Percentiles rank a stretch among this genome's conserved stretches.
Conservation (phyloP, 2,797 vertebrate species). For the Trachops cirrhosus region DNA sequence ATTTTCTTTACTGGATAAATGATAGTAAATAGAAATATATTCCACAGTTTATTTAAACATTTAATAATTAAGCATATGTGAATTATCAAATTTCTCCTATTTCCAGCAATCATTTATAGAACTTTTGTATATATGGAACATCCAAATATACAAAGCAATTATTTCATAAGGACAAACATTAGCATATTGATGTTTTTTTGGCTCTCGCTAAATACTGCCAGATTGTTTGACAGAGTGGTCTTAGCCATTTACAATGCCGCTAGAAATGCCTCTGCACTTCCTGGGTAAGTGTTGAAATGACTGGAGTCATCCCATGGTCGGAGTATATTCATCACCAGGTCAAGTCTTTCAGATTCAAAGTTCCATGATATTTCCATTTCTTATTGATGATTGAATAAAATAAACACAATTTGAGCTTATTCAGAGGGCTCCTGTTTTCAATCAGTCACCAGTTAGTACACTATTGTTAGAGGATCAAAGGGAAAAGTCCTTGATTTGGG, state of each 20-base stretch:
- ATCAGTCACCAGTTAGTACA: background rate
- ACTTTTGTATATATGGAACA: background rate
- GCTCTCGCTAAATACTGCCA: background rate
- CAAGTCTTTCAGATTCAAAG: background rate
- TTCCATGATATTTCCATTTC: background rate
- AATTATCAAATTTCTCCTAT: background rate
- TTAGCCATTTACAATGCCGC: background rate
- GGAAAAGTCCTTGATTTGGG: background rate
- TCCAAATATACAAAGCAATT: background rate
- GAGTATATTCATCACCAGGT: background rate
- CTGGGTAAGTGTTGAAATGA: background rate
- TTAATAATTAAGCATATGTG: background rate
- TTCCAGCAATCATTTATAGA: background rate
- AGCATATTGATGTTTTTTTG: background rate
- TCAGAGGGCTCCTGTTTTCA: background rate
- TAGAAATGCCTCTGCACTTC: background rate
- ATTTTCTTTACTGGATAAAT: background rate
- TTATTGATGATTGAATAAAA: background rate
- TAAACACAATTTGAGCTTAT: background rate
- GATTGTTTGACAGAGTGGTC: background rate
- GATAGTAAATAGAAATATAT: background rate
- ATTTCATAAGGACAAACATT: background rate
- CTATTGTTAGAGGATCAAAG: background rate
- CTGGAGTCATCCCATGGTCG: background rate
- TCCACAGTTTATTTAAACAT: background rate